Percentiles rank a stretch among this genome's conserved stretches.
Conservation (phyloP, 2,888 invertebrate genomes). For the Apotomis betuletana region DNA sequence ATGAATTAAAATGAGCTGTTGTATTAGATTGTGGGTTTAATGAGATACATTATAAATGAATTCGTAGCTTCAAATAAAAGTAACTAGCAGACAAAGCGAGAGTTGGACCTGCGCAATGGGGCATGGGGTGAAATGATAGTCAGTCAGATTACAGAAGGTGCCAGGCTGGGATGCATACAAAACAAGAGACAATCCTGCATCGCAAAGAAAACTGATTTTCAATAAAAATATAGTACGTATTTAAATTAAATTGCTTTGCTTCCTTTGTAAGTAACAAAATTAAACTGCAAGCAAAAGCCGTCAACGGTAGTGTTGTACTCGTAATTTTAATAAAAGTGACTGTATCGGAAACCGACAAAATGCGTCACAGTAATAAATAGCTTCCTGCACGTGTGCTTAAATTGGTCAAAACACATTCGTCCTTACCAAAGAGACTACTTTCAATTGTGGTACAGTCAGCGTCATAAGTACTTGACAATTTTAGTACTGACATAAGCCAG, state of each 20-base stretch:
- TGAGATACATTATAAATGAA: not conserved
- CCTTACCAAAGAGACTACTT: slow-evolving; percentile 7
- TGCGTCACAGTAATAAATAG: slow-evolving; percentile 6
- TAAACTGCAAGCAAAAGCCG: not conserved
- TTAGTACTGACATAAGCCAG: too few relatives aligned
- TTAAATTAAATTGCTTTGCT: too few relatives aligned
- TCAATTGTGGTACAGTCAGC: not conserved
- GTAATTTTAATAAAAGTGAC: slow-evolving; percentile 1
- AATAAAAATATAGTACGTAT: too few relatives aligned
- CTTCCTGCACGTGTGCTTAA: slow-evolving; percentile 10
- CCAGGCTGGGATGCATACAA: too few relatives aligned
- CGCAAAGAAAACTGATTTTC: too few relatives aligned
- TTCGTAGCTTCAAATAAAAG: not conserved
- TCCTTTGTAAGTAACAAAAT: not conserved
- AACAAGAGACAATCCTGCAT: too few relatives aligned
- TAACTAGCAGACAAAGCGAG: too few relatives aligned
- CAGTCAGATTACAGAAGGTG: too few relatives aligned
- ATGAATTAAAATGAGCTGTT: not conserved
- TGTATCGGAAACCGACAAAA: slow-evolving; percentile 15
- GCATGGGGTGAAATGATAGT: too few relatives aligned
- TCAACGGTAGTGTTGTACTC: not conserved
- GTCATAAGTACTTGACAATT: too few relatives aligned
- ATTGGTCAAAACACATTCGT: slow-evolving; percentile 2
- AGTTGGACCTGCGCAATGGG: too few relatives aligned
- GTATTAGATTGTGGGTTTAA: not conserved